Conservation (phyloP, 1,140 invertebrate genomes). For the Uloborus diversus region DNA sequence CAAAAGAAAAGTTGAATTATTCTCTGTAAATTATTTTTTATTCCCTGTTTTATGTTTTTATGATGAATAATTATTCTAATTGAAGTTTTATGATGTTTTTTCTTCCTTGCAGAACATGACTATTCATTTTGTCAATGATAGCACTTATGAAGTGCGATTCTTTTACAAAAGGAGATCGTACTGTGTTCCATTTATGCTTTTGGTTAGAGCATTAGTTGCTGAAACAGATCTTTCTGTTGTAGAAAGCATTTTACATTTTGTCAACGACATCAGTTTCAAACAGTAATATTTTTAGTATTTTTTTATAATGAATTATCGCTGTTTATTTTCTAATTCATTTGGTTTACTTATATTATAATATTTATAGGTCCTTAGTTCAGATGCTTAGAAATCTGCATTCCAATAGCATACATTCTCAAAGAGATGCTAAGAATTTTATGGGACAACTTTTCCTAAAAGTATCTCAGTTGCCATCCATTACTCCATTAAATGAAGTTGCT, state of each 20-base stretch:
- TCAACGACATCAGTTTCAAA: too few relatives aligned
- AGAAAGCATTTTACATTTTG: not conserved
- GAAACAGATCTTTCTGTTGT: not conserved
- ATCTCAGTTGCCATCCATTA: not conserved
- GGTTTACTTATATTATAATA: not conserved
- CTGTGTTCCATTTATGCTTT: slow-evolving; percentile 4
- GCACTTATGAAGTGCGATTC: not conserved
- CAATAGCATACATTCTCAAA: not conserved
- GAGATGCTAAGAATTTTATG: not conserved
- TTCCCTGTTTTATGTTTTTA: too few relatives aligned
- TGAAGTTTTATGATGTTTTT: too few relatives aligned
- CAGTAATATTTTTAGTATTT: too few relatives aligned
- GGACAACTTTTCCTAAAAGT: slow-evolving; percentile 1
- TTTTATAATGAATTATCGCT: not conserved
- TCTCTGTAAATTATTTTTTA: too few relatives aligned
- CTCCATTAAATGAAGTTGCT: not conserved
- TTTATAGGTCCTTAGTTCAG: not conserved
- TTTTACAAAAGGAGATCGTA: not conserved
- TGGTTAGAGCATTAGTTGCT: slow-evolving; percentile 12
- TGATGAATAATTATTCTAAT: too few relatives aligned
- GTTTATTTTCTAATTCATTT: not conserved
- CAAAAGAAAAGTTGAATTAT: too few relatives aligned
- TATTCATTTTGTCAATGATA: slow-evolving; percentile 16
- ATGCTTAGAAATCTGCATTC: not conserved
- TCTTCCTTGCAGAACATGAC: too few relatives aligned